Evolutionary conservation across 2,113 vertebrate genomes (phyloP).

Genomic region (Gallinago media): DNA sequence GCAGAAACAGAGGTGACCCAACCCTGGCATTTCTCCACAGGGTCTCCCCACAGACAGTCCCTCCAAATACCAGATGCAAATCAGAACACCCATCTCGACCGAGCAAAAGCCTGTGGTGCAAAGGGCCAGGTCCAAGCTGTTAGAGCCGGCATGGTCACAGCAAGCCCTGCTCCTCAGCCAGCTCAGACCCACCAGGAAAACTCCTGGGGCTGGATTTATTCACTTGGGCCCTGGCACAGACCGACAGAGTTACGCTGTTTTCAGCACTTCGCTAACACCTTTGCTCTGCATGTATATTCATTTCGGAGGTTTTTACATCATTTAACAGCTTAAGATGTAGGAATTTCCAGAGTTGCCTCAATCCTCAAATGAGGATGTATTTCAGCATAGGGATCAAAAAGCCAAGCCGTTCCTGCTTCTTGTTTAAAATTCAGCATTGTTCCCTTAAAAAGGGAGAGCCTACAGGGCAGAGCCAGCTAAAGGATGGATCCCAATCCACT

Average conservation of each 20-base stretch:
- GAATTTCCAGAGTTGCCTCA: slow-evolving; percentile 16
- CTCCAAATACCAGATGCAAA: not conserved
- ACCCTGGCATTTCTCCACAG: not conserved
- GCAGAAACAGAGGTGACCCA: not conserved
- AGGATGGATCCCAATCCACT: not conserved
- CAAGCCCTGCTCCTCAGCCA: not conserved
- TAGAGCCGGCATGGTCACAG: not conserved
- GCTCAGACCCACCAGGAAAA: not conserved
- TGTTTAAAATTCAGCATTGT: not conserved
- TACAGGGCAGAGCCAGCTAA: not conserved
- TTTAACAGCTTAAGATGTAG: not conserved
- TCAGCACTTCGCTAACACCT: not conserved
- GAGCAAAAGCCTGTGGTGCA: not conserved
- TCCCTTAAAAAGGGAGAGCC: not conserved
- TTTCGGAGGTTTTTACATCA: not conserved
- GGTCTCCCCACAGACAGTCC: not conserved
- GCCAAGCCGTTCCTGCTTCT: not conserved
- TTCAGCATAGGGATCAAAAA: not conserved
- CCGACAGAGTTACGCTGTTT: not conserved
- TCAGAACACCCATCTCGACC: not conserved
- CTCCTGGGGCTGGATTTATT: not conserved
- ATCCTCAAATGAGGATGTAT: not conserved
- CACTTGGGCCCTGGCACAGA: not conserved
- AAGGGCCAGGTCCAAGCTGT: not conserved
- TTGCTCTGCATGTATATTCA: not conserved